Base-by-base conservation (phyloP, 1,140 invertebrate genomes). In the Euglossa dilemma region DNA sequence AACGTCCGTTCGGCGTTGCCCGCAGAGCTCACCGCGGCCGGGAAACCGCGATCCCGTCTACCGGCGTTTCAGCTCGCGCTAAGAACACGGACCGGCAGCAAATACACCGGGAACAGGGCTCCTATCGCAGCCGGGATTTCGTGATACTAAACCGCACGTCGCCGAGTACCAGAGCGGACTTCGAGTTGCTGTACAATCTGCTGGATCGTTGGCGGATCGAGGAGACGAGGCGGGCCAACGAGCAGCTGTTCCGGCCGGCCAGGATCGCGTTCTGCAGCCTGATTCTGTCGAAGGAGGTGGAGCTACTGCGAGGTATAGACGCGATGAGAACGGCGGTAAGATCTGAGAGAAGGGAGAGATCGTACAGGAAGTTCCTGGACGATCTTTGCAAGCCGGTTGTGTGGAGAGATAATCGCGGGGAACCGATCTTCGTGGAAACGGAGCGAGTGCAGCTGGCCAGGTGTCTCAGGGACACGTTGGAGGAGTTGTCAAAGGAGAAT, bases 151-250 rank as follows among this genome's bases (percentile, higher is more conserved):
- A 89, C 85, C 86, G 86, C 79, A 59, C 71, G 56, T 61, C 87
- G n/a, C 82, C 80, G 54, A 83, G 73, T 47, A 96, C 95, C 18
- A 94, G 95, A 70, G 94, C 95, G 87, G 96, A 97, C 91, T 97
- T 96, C 89, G 95, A 96, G 87, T 95, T 96, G 92, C 91, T 97
- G 5, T 96, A 96, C 85, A 95, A 89, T 59, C 80, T 95, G 94
- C 94, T 97, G 18, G 96, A 96, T 78, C 95, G 95, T 47, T 97
- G 96, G 96, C 96, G 96, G 91, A 95, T 95, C 83, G 94, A 94
- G 23, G 96, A 97, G 93, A 95, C 95, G 57, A 92, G 95, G 76
- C 93, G 95, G 78, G 96, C 91, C 28, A 96, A 87, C 94, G 94
- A 56, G 92, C 94, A 74, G 90, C 95, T 87, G 93, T 95, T 91